Conservation (phyloP, 2,888 invertebrate genomes). For the Zele albiditarsus region DNA sequence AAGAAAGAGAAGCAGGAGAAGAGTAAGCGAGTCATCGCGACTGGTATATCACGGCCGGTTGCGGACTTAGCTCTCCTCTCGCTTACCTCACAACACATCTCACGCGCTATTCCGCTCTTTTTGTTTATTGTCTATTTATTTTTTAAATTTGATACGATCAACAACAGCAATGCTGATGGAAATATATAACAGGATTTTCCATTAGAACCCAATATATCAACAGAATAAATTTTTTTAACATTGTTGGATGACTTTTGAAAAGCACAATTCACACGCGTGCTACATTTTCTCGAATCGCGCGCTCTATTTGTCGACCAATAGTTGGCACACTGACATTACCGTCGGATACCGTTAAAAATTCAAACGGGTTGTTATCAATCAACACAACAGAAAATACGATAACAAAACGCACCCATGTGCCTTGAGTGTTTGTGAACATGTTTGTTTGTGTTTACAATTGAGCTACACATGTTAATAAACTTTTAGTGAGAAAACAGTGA, state of each 20-base stretch:
- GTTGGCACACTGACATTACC: too few species aligned
- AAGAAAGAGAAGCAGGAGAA: slow-evolving; percentile 31
- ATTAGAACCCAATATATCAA: too few species aligned
- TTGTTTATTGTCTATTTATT: slow-evolving; percentile 23
- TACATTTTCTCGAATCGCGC: too few species aligned
- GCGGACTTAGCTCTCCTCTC: slow-evolving; percentile 27
- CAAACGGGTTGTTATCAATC: too few species aligned
- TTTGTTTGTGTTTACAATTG: slow-evolving; percentile 3
- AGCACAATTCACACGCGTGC: too few species aligned
- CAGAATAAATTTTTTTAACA: too few species aligned
- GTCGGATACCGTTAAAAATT: too few species aligned
- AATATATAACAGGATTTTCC: too few species aligned
- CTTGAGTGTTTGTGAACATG: slow-evolving; percentile 28
- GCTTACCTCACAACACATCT: slow-evolving; percentile 21
- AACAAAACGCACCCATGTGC: neutral
- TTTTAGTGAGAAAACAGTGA: neutral
- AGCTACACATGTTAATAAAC: neutral
- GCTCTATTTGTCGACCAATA: too few species aligned
- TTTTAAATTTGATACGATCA: slow-evolving; percentile 57
- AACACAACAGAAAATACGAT: too few species aligned
- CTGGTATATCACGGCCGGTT: slow-evolving; percentile 49
- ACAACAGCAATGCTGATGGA: too few species aligned
- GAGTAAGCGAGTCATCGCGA: slow-evolving; percentile 47
- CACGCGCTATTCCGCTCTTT: slow-evolving; percentile 28
- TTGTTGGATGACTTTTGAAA: too few species aligned